phyloP scores from a whole-genome alignment of 2,888 invertebrate genomes.

The Lasiommata megera region DNA sequence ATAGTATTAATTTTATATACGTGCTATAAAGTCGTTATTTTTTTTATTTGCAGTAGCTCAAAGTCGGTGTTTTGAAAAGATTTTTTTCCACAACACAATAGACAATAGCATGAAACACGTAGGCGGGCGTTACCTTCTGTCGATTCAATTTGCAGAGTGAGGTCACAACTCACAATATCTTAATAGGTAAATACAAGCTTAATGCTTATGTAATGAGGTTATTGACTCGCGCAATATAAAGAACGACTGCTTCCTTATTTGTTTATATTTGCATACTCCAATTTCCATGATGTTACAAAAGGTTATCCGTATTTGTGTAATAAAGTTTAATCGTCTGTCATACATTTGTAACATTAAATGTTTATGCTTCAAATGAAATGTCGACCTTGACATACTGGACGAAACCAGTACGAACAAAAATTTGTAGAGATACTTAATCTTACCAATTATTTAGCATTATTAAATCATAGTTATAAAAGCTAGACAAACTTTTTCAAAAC shows the following conservation, averaged over 20 bases:
- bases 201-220: slow-evolving; percentile 36
- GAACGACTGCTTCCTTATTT: slow-evolving; percentile 7
- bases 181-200: slow-evolving; percentile 27
- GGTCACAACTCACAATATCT: slow-evolving; percentile 9
- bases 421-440: background rate
- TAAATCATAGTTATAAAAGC: no score
- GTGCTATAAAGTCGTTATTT: no score
- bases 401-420: background rate
- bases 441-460: no score
- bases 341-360: background rate
- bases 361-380: background rate
- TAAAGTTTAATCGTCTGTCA: background rate
- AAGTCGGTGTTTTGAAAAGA: no score
- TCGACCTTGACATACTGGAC: background rate
- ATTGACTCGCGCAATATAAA: slow-evolving; percentile 20
- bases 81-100: background rate
- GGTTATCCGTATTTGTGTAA: slow-evolving; percentile 1
- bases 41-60: no score
- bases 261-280: slow-evolving; percentile 11
- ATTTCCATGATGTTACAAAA: slow-evolving; percentile 8
- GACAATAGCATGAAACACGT: background rate
- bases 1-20: no score
- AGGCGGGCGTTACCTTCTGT: slow-evolving; percentile 2
- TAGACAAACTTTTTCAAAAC: no score
- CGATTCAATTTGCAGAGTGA: slow-evolving; percentile 3